These are phyloP conservation scores for Silurus asotus DNA, from an alignment of 2,113 vertebrate genomes.

Conservation along the genomic window DNA sequence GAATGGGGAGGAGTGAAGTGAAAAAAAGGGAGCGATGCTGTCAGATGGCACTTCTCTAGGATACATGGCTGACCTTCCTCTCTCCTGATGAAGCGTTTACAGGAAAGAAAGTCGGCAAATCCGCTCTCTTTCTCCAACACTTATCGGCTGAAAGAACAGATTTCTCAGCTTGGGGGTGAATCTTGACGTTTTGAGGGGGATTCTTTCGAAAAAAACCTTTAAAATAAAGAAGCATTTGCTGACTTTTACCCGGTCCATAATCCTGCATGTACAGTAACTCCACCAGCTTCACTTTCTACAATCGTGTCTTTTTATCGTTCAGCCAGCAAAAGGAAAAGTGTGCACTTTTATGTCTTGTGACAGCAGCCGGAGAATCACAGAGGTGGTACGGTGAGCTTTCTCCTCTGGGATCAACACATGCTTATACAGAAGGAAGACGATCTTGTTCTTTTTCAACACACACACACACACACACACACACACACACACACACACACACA, in stretches of 20 bases:
- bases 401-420: conserved; percentile 7
- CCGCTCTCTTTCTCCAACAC: neutral
- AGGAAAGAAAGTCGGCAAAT: neutral
- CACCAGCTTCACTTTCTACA: neutral
- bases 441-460: neutral
- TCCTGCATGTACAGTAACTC: too few species aligned
- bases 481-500: neutral
- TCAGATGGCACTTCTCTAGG: conserved; percentile 7
- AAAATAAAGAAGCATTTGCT: neutral
- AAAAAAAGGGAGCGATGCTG: neutral
- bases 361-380: conserved; percentile 30
- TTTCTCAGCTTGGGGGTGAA: neutral
- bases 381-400: conserved; percentile 25
- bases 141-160: neutral
- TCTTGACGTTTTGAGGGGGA: too few species aligned
- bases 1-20: neutral
- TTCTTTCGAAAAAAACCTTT: too few species aligned
- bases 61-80: neutral
- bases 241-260: neutral
- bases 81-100: neutral
- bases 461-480: conserved; percentile 1
- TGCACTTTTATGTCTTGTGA: conserved; percentile 10
- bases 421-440: neutral
- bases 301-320: neutral
- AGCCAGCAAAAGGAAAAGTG: neutral